Evolutionary conservation across 2,888 invertebrate genomes (phyloP).

Genomic region (Poecilobothrus nobilitatus): DNA sequence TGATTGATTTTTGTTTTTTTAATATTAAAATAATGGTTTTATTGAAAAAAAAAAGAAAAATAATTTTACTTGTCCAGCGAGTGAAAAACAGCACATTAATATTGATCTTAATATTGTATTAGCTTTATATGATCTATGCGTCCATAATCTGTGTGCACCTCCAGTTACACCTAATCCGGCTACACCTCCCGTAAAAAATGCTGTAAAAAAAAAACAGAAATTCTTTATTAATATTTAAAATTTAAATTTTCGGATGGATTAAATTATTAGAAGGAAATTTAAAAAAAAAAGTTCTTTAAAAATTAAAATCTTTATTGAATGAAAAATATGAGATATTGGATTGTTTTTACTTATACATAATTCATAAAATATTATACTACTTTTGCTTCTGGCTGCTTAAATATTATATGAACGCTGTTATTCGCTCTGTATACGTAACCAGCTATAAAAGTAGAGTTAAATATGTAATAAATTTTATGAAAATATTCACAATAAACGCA

Average conservation of each 20-base stretch:
- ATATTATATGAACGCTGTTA: too few species aligned
- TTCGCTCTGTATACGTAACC: too few species aligned
- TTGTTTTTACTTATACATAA: too few species aligned
- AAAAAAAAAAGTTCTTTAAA: neutral
- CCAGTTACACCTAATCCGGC: slow-evolving; percentile 61
- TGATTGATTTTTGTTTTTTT: neutral
- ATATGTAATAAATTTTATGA: too few species aligned
- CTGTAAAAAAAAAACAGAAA: slow-evolving; percentile 33
- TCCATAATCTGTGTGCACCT: slow-evolving; percentile 61
- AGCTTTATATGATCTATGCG: slow-evolving; percentile 60
- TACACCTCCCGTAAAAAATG: slow-evolving; percentile 47
- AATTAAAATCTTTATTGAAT: too few species aligned
- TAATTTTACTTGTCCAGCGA: slow-evolving; percentile 55
- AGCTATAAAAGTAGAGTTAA: too few species aligned
- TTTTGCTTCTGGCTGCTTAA: too few species aligned
- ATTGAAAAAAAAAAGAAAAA: neutral
- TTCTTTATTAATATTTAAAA: slow-evolving; percentile 10
- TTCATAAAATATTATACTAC: too few species aligned
- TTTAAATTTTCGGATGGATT: slow-evolving; percentile 5
- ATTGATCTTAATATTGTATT: slow-evolving; percentile 52
- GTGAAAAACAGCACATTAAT: slow-evolving; percentile 52
- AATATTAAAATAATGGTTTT: neutral
- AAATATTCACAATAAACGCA: too few species aligned
- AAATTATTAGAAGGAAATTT: slow-evolving; percentile 8
- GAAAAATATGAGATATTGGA: too few species aligned